Conservation (phyloP, 2,113 vertebrate genomes). For the Dendropsophus ebraccatus region DNA sequence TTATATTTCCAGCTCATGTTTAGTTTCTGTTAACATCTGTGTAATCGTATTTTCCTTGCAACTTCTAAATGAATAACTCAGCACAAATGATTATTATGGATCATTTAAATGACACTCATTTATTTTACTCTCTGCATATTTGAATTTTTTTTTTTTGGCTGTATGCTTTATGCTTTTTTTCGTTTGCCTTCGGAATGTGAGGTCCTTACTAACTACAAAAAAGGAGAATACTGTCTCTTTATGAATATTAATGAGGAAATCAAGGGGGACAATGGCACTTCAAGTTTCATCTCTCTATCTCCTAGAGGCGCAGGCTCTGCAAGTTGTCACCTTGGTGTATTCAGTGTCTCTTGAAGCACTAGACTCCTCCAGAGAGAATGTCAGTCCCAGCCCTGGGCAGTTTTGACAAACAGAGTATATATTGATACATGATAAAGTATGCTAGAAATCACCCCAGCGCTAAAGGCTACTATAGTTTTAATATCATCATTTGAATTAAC, state of each 20-base stretch:
- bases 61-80: slow-evolving; percentile 60
- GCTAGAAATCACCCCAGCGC: slow-evolving; percentile 99
- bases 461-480: slow-evolving; percentile 99
- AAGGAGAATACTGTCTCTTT: slow-evolving; percentile 73
- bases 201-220: slow-evolving; percentile 66
- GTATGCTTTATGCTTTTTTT: slow-evolving; percentile 68
- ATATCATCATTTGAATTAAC: slow-evolving; percentile 99
- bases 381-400: slow-evolving; percentile 98
- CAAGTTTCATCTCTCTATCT: slow-evolving; percentile 90
- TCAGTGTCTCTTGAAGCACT: slow-evolving; percentile 93
- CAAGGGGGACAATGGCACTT: slow-evolving; percentile 82
- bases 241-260: slow-evolving; percentile 83
- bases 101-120: slow-evolving; percentile 68
- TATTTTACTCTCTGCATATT: slow-evolving; percentile 66
- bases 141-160: slow-evolving; percentile 25
- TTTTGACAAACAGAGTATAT: slow-evolving; percentile 99
- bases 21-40: slow-evolving; percentile 60
- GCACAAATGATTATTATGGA: slow-evolving; percentile 61
- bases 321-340: slow-evolving; percentile 98
- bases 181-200: slow-evolving; percentile 71
- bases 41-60: slow-evolving; percentile 61
- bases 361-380: slow-evolving; percentile 98
- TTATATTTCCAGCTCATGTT: slow-evolving; percentile 60
- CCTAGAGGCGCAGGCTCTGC: slow-evolving; percentile 93
- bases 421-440: slow-evolving; percentile 99